phyloP scores from a whole-genome alignment of 2,888 invertebrate species.

The Lithophane semibrunnea region DNA sequence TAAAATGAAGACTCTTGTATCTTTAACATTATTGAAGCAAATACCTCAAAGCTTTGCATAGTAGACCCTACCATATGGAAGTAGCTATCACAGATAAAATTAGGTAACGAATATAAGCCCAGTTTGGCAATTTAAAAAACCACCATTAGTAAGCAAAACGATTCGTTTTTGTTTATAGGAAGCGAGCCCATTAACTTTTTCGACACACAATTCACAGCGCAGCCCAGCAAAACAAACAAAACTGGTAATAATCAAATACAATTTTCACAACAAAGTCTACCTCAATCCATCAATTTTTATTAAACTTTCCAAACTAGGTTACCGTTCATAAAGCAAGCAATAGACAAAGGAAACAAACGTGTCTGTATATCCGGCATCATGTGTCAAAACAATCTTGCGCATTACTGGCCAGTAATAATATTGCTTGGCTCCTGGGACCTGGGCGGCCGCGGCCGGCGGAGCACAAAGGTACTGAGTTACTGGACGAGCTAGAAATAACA shows the following conservation, averaged over 20 bases:
- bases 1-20: too few relatives aligned
- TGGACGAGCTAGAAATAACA: conserved; percentile 45
- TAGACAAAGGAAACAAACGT: conserved; percentile 66
- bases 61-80: too few relatives aligned
- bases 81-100: too few relatives aligned
- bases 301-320: conserved; percentile 39
- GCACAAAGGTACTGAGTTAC: conserved; percentile 20
- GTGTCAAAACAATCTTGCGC: conserved; percentile 86
- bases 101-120: too few relatives aligned
- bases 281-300: conserved; percentile 30
- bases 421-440: conserved; percentile 71
- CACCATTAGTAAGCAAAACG: too few relatives aligned
- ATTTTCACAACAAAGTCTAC: conserved; percentile 14
- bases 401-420: conserved; percentile 83
- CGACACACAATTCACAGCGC: too few relatives aligned
- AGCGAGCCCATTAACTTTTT: too few relatives aligned
- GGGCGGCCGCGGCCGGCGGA: conserved; percentile 16
- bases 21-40: too few relatives aligned
- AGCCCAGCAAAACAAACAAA: too few relatives aligned
- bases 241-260: background rate
- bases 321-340: conserved; percentile 36
- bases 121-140: too few relatives aligned
- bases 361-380: conserved; percentile 74
- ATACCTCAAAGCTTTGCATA: too few relatives aligned
- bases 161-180: too few relatives aligned